A percentile compares a stretch with the other conserved stretches of the same genome.
phyloP scores from a whole-genome alignment of 2,888 invertebrate species.

The Phengaris alcon region DNA sequence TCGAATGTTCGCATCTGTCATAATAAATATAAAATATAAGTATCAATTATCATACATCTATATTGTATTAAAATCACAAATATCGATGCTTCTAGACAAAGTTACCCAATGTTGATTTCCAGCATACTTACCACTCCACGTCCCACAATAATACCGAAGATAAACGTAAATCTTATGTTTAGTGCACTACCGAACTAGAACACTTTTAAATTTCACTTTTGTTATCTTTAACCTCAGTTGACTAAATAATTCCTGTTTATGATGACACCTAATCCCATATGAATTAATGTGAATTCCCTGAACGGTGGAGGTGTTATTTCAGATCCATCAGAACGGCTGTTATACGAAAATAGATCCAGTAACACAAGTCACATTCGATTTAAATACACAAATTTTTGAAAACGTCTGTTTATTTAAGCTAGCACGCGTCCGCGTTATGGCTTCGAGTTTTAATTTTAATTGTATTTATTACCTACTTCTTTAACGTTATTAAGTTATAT shows the following conservation, averaged over 20 bases:
- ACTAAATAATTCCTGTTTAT: constrained; percentile 79
- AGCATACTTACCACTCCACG: background rate
- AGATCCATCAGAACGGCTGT: constrained; percentile 71
- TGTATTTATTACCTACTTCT: constrained; percentile 34
- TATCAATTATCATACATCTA: no score
- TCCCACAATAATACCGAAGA: background rate
- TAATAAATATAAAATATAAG: no score
- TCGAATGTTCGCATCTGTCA: no score
- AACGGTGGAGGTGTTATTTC: constrained; percentile 69
- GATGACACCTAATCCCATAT: constrained; percentile 78
- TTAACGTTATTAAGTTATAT: background rate
- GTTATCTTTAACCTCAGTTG: constrained; percentile 76
- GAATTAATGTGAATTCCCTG: constrained; percentile 73
- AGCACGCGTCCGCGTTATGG: constrained; percentile 55
- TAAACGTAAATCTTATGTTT: constrained; percentile 13
- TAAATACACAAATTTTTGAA: constrained; percentile 79
- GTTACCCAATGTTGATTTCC: background rate
- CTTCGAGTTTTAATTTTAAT: constrained; percentile 41
- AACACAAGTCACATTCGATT: constrained; percentile 77
- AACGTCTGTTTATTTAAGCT: constrained; percentile 75
- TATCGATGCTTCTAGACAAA: no score
- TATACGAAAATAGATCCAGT: constrained; percentile 71
- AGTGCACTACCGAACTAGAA: constrained; percentile 9
- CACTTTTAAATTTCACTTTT: constrained; percentile 37
- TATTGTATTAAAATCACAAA: no score